Base-by-base conservation (phyloP, 2,113 vertebrate species). In the Genyomyrus donnyi region DNA sequence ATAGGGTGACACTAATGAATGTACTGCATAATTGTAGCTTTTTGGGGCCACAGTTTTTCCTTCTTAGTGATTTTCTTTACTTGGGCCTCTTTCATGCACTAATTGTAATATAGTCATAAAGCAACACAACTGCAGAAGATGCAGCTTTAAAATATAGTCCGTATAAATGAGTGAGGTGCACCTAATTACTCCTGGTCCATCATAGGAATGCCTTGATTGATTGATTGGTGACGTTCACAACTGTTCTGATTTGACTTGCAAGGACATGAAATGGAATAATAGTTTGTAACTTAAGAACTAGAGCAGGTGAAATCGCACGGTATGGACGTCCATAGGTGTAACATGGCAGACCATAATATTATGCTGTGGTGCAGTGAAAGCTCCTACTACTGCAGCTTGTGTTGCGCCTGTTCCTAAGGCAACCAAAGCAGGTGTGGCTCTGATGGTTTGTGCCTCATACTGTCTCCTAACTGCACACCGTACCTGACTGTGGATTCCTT, bases 1-100 rank as follows among this genome's bases (percentile, higher is more conserved):
- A 94, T 93, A 93, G 92, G 92, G 93, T 93, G 93, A 92, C 94
- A 93, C 93, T 96, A 95, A 96, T 93, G 93, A 95, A 95, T 93
- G 93, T 93, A 93, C 91, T 90, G 84, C 87, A 46, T 92, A 92
- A 93, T 93, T 91, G 91, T 88, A 92, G 87, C 89, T 90, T 92
- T 93, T 92, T 0, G 46, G 70, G 92, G 89, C 90, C 90, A 91
- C 80, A 93, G 91, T 84, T 27, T 91, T 87, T 88, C 89, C 2
- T 35, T 52, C n/a, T 52, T 53, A 3, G 13, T 52, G 13, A 17
- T 48, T 24, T 46, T 48, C 21, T 48, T 46, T 85, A 21, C 74
- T 42, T 35, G 6, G 6, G 1, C 74, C 2, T 21, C 39, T 42
- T 80, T 80, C 35, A 42, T 80, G 0, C 35, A 19, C 15, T 80